phyloP scores from a whole-genome alignment of 2,113 vertebrate genomes.

The Tyto alba region DNA sequence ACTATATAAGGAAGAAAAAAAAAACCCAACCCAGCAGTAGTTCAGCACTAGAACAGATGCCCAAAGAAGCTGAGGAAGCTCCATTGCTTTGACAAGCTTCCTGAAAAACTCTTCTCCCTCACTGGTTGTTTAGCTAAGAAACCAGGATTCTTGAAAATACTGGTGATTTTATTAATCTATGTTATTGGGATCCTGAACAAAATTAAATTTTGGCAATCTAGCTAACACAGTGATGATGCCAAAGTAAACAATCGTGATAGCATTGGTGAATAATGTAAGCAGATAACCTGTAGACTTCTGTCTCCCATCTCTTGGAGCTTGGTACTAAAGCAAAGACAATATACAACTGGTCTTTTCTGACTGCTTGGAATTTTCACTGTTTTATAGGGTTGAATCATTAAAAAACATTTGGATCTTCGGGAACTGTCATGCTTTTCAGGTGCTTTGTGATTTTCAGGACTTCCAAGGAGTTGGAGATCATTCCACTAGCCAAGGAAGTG shows the following conservation, averaged over 20 bases:
- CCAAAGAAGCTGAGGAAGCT: background rate
- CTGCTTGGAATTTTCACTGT: background rate
- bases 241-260: background rate
- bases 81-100: background rate
- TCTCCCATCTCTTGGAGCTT: background rate
- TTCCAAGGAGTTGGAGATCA: background rate
- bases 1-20: background rate
- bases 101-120: background rate
- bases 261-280: background rate
- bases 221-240: background rate
- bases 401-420: background rate
- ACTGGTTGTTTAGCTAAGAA: background rate
- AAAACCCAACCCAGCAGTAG: background rate
- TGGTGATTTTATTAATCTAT: background rate
- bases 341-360: background rate
- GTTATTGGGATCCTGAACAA: background rate
- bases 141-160: background rate
- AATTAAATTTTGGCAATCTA: background rate
- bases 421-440: background rate
- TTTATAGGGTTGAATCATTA: background rate
- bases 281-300: background rate
- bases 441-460: background rate
- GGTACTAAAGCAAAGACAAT: background rate
- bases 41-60: background rate
- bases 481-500: background rate